Percentiles rank a stretch among this genome's conserved stretches.
These are phyloP conservation scores for Sphaerophoria rueppellii DNA, from an alignment of 2,888 invertebrate genomes.

Conservation along the genomic window DNA sequence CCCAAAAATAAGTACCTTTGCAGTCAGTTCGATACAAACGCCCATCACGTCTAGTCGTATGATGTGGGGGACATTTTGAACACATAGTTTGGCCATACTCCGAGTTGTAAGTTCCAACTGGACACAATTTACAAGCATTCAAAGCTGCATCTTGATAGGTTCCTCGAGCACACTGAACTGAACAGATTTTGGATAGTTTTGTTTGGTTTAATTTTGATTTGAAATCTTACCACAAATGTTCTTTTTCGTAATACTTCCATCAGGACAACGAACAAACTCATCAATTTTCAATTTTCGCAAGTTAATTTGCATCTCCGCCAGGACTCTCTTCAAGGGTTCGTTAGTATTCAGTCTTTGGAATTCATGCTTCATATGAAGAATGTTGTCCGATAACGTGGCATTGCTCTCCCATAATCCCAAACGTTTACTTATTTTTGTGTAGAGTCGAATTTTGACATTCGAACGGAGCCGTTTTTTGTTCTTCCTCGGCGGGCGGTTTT, in stretches of 20 bases:
- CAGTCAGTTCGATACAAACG: slow-evolving; percentile 69
- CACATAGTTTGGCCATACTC: slow-evolving; percentile 84
- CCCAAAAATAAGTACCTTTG: too few species aligned
- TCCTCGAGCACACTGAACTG: slow-evolving; percentile 86
- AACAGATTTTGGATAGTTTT: slow-evolving; percentile 57
- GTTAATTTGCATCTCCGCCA: slow-evolving; percentile 74
- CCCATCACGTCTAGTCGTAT: slow-evolving; percentile 84
- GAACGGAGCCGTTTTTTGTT: slow-evolving; percentile 56
- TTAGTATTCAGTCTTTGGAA: slow-evolving; percentile 72
- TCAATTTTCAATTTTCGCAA: slow-evolving; percentile 75
- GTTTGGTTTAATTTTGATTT: background rate
- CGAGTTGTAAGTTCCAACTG: slow-evolving; percentile 85
- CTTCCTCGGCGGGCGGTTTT: slow-evolving; percentile 12
- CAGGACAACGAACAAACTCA: slow-evolving; percentile 81
- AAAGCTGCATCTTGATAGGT: slow-evolving; percentile 84
- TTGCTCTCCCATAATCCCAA: slow-evolving; percentile 78
- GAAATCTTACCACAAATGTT: slow-evolving; percentile 84
- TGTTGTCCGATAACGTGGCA: slow-evolving; percentile 76
- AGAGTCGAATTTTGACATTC: slow-evolving; percentile 74
- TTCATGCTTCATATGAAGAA: slow-evolving; percentile 73
- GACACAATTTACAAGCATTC: slow-evolving; percentile 85
- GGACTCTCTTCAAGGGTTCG: slow-evolving; percentile 68
- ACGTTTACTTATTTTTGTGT: slow-evolving; percentile 75
- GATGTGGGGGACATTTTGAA: slow-evolving; percentile 84
- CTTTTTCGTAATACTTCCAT: slow-evolving; percentile 83